Base-by-base conservation (phyloP, 1,140 invertebrate species). In the Drosophila pseudoananassae region DNA sequence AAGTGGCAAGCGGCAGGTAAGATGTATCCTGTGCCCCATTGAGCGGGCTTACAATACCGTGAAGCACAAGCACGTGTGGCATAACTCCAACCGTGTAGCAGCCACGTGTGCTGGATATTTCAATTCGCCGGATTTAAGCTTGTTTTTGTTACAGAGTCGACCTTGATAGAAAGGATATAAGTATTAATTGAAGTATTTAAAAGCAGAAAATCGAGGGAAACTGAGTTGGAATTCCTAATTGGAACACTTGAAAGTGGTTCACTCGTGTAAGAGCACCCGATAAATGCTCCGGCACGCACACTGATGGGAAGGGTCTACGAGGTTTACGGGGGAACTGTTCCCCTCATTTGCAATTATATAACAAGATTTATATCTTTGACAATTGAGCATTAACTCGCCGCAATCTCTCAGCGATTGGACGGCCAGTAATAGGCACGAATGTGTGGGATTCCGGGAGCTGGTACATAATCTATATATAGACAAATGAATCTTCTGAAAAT, bases 231-330 rank as follows among this genome's bases (percentile, higher is more conserved):
- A 45, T 54, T 51, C 53, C 71, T 74, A 73, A 73, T 75, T 74
- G 69, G 70, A 33, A 17, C 70, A 75, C 72, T 75, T 49, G 72
- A 75, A 74, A 73, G 53, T 74, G 69, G 71, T 73, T 75, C 58
- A 58, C n/a, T 40, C 38, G 38, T 40, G 36, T 38, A 4, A n/a
- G 14, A 40, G 7, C 38, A 14, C 38, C 15, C 38, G 38, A 40
- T 40, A 40, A 43, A 40, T 73, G 64, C 58, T 20, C 71, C 58
- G n/a, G 40, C 57, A 73, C 69, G 29, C 52, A 61, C 56, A 33
- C 50, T n/a, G 54, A 6, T 40, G 9, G 5, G 4, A 4, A 14
- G 38, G 38, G 38, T 27, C 25, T 5, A 27, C 20, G 36, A 2
- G 36, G 8, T 14, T 40, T 6, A 3, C 4, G 43, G 7, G 43